phyloP scores from a whole-genome alignment of 1,140 invertebrate genomes.

The Proctacanthus coquilletti region DNA sequence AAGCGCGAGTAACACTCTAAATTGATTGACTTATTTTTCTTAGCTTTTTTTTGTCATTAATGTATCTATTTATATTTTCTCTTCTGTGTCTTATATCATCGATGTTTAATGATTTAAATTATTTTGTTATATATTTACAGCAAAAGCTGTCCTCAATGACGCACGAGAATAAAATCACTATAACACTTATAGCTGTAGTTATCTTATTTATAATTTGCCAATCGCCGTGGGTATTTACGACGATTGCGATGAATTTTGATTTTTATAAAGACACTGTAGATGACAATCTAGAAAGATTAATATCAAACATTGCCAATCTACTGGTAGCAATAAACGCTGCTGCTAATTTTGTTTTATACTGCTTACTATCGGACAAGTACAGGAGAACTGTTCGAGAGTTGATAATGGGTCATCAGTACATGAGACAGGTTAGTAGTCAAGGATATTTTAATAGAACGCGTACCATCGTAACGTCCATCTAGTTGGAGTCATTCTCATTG shows the following conservation, averaged over 20 bases:
- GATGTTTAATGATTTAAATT: constrained; percentile 2
- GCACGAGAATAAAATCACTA: constrained; percentile 57
- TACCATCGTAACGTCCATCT: too few species aligned
- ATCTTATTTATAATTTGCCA: constrained; percentile 59
- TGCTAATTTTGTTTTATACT: constrained; percentile 63
- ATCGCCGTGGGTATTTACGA: constrained; percentile 46
- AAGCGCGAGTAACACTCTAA: too few species aligned
- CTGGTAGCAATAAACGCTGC: constrained; percentile 53
- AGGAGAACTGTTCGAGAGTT: constrained; percentile 50
- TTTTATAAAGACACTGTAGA: constrained; percentile 8
- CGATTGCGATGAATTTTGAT: too few species aligned
- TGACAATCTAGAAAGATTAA: constrained; percentile 14
- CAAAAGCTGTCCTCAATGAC: constrained; percentile 14
- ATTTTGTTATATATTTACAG: constrained; percentile 10
- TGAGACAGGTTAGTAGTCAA: background rate
- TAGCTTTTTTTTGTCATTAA: too few species aligned
- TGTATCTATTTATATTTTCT: too few species aligned
- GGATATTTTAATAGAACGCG: too few species aligned
- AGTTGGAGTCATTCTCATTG: too few species aligned
- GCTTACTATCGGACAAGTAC: constrained; percentile 60
- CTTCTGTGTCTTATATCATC: too few species aligned
- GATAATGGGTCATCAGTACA: constrained; percentile 34
- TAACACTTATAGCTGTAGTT: constrained; percentile 59
- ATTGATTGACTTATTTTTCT: too few species aligned
- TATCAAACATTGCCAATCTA: constrained; percentile 59